Evolutionary conservation across 2,797 vertebrate genomes (phyloP).

Genomic region (Salarias fasciatus): DNA sequence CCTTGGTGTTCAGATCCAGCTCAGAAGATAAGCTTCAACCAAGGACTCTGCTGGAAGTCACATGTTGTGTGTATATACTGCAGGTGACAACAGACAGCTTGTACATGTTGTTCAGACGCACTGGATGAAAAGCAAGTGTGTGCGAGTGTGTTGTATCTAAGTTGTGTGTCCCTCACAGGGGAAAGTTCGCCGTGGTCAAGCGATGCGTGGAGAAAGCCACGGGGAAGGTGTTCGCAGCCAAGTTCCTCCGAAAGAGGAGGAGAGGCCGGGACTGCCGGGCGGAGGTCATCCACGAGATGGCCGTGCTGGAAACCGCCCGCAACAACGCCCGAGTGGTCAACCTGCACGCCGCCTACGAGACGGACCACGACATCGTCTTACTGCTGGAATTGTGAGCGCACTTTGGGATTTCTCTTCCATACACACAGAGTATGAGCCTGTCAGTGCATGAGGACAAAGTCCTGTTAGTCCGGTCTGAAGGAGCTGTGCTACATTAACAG

Average conservation of each 20-base stretch:
- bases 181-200: constrained; percentile 95
- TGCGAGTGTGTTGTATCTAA: too few relatives aligned
- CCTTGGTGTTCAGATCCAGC: neutral
- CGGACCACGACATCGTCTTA: constrained; percentile 90
- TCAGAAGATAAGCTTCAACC: neutral
- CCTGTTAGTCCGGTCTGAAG: constrained; percentile 29
- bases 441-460: constrained; percentile 25
- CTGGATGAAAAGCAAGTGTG: too few relatives aligned
- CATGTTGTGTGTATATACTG: neutral
- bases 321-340: constrained; percentile 89
- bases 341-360: constrained; percentile 93
- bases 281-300: constrained; percentile 94
- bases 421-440: constrained; percentile 3
- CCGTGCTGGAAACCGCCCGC: constrained; percentile 89
- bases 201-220: constrained; percentile 92
- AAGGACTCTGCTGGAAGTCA: neutral
- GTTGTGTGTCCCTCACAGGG: constrained; percentile 73
- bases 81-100: neutral
- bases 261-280: constrained; percentile 92
- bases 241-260: constrained; percentile 93
- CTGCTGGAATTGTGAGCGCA: constrained; percentile 94
- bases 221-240: constrained; percentile 94
- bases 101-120: too few relatives aligned
- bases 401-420: too few relatives aligned
- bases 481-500: constrained; percentile 9